Percentiles rank a stretch among this genome's conserved stretches.
Conservation (phyloP, 2,113 vertebrate genomes). For the Hemicordylus capensis region DNA sequence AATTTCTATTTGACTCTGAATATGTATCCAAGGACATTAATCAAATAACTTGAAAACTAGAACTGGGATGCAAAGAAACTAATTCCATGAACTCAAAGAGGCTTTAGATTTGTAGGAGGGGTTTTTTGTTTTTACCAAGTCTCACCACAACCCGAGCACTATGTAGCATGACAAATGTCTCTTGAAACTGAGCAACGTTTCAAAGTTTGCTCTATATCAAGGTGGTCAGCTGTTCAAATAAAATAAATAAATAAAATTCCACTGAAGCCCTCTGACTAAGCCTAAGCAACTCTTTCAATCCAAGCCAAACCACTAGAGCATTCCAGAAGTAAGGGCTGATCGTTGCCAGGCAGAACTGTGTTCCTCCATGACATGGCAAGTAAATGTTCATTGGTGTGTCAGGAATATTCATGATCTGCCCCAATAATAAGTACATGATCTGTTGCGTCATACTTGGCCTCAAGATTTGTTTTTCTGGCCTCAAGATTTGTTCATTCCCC, state of each 20-base stretch:
- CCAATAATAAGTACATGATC: neutral
- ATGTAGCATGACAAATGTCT: neutral
- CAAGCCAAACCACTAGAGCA: too few species aligned
- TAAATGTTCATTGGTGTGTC: neutral
- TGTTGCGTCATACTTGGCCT: neutral
- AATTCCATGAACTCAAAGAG: neutral
- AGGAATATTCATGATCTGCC: neutral
- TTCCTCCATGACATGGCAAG: neutral
- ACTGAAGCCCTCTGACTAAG: neutral
- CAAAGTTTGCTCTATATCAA: neutral
- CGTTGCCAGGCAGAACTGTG: neutral
- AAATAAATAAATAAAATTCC: too few species aligned
- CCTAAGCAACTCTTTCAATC: neutral
- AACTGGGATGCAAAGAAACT: neutral
- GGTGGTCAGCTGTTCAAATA: neutral
- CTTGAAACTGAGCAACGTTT: neutral
- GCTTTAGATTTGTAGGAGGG: neutral
- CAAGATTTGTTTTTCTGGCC: neutral
- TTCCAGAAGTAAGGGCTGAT: neutral
- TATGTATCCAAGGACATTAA: neutral
- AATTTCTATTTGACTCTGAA: neutral
- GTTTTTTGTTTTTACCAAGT: too few species aligned
- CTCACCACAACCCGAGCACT: too few species aligned
- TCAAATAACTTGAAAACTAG: neutral
- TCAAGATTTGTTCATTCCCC: neutral